Percentiles rank a stretch among this genome's conserved stretches.
These are phyloP conservation scores for Hirtodrosophila cameraria DNA, from an alignment of 2,888 invertebrate species.

Conservation along the genomic window DNA sequence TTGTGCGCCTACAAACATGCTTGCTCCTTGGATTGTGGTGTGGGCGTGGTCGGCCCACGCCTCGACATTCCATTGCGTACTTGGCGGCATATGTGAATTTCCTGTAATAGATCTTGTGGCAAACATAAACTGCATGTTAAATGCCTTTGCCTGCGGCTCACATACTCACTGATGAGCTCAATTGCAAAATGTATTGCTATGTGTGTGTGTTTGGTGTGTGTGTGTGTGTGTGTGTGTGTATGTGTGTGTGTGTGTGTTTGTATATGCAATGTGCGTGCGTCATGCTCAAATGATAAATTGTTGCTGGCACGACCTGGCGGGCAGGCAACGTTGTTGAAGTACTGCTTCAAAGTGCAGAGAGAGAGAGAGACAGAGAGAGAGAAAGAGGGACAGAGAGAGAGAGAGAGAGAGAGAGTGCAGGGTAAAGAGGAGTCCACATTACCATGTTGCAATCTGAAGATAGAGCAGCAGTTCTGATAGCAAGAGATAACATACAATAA, in stretches of 20 bases:
- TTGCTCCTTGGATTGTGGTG: slow-evolving; percentile 23
- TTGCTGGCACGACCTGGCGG: slow-evolving; percentile 60
- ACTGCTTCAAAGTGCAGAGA: background rate
- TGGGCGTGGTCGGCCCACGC: slow-evolving; percentile 44
- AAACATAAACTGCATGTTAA: slow-evolving; percentile 81
- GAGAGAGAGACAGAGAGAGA: slow-evolving; percentile 4
- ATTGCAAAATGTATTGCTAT: slow-evolving; percentile 47
- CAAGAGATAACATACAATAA: slow-evolving; percentile 72
- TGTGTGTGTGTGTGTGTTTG: slow-evolving; percentile 12
- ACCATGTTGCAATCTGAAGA: slow-evolving; percentile 30
- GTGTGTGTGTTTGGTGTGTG: slow-evolving; percentile 19
- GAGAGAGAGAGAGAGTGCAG: background rate
- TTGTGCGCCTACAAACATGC: slow-evolving; percentile 72
- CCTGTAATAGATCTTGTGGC: slow-evolving; percentile 82
- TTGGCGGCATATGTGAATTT: slow-evolving; percentile 71
- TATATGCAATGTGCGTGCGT: slow-evolving; percentile 61
- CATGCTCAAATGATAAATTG: slow-evolving; percentile 78
- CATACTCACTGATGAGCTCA: slow-evolving; percentile 54
- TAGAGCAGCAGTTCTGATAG: slow-evolving; percentile 55
- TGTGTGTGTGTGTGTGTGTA: slow-evolving; percentile 8
- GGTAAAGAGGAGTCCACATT: slow-evolving; percentile 16
- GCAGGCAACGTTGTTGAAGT: slow-evolving; percentile 36
- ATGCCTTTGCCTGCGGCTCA: slow-evolving; percentile 66
- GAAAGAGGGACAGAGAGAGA: background rate
- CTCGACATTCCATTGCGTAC: slow-evolving; percentile 46